Evolutionary conservation across 2,113 vertebrate species (phyloP).

Genomic region (Stictonetta naevosa): DNA sequence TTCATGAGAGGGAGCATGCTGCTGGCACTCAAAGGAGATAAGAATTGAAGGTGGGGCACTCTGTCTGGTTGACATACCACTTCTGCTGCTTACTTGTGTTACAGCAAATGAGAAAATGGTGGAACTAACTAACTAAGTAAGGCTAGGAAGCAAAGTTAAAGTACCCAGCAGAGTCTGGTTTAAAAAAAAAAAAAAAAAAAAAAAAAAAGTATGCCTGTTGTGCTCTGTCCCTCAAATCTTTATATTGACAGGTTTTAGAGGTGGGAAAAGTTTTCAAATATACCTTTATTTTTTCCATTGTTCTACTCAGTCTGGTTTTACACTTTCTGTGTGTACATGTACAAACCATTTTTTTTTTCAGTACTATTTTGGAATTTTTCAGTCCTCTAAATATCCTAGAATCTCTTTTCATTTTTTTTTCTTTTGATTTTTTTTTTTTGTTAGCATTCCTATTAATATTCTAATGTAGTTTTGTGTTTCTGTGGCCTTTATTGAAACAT

Average conservation of each 20-base stretch:
- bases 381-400: background rate
- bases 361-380: background rate
- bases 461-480: background rate
- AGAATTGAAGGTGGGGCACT: background rate
- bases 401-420: background rate
- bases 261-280: background rate
- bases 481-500: background rate
- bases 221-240: background rate
- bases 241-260: background rate
- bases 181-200: background rate
- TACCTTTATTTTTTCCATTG: background rate
- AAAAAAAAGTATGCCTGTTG: background rate
- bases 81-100: background rate
- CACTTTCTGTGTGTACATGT: background rate
- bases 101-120: background rate
- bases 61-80: background rate
- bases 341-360: background rate
- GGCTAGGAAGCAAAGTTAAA: background rate
- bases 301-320: background rate
- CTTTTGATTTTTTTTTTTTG: background rate
- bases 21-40: conserved; percentile 4
- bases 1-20: background rate
- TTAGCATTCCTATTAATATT: background rate
- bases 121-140: too few relatives aligned
- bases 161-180: background rate